Base-by-base conservation (phyloP, 2,888 invertebrate species). In the Lumbricus terrestris region DNA sequence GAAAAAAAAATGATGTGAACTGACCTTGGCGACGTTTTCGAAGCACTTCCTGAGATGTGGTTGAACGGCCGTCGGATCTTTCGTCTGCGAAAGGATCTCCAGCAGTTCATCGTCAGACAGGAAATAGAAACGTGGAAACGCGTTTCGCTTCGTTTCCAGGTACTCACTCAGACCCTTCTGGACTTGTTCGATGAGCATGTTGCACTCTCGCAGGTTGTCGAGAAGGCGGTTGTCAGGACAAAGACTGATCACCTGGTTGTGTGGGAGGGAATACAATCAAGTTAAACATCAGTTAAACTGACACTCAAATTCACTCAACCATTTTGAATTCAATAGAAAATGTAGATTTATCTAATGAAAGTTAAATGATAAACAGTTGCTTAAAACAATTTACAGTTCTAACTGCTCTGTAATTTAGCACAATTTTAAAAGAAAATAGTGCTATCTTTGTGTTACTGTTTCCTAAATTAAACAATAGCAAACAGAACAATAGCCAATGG, bases 1-100 rank as follows among this genome's bases (percentile, higher is more conserved):
- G n/a, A 69, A 69, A 13, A 5, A 4, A n/a, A 69, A 8, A 5
- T n/a, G n/a, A n/a, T n/a, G n/a, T n/a, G n/a, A 69, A 83, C 42
- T 85, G 90, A 97, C 96, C 92, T 92, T 94, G 18, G 96, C 96
- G 93, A 97, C 97, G 93, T 97, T 97, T 94, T 97, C 97, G 94
- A 97, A 97, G 95, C 97, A 97, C 94, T 97, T 97, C 92, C 96
- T 96, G n/a, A 97, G 95, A 95, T 97, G 97, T 20, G 95, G 95
- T 92, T 95, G 95, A 82, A 95, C 95, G 91, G 95, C 95, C n/a
- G 94, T 94, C 0, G 95, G 95, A 93, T 95, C 95, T 92, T 95
- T 95, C 35, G 95, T 95, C 93, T 95, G 95, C 6, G 95, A 95
- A 85, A 95, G 93, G 91, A 95, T 95, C 92, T 95, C 95, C 90